Conservation (phyloP, 2,113 vertebrate species). For the Nannobrachium achirus region DNA sequence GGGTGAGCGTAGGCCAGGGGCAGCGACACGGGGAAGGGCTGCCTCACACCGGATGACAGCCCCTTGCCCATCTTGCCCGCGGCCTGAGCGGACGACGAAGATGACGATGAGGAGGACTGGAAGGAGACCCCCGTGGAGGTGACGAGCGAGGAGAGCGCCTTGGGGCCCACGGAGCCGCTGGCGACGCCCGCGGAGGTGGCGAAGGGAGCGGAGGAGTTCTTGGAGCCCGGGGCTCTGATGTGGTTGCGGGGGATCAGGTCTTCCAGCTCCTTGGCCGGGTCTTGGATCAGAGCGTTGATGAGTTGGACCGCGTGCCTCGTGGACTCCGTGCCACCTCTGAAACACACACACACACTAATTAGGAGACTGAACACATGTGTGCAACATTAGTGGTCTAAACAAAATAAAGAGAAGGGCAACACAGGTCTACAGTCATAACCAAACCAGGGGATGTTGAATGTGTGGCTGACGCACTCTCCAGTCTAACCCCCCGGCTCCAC, state of each 20-base stretch:
- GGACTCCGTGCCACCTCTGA: constrained; percentile 95
- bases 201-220: constrained; percentile 84
- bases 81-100: constrained; percentile 87
- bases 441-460: too few relatives aligned
- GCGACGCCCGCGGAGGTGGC: constrained; percentile 85
- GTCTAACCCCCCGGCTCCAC: too few relatives aligned
- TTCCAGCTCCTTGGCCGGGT: constrained; percentile 98
- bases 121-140: constrained; percentile 88
- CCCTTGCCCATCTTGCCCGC: constrained; percentile 91
- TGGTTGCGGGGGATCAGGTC: constrained; percentile 98
- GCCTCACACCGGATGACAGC: constrained; percentile 89
- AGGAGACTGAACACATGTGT: neutral
- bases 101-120: constrained; percentile 80
- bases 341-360: constrained; percentile 30
- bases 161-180: constrained; percentile 87
- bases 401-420: too few relatives aligned
- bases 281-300: constrained; percentile 98
- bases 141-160: constrained; percentile 89
- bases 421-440: too few relatives aligned
- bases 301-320: constrained; percentile 96
- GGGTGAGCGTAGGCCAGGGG: constrained; percentile 95
- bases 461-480: too few relatives aligned
- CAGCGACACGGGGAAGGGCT: constrained; percentile 92
- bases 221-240: constrained; percentile 90
- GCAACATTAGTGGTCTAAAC: too few relatives aligned